Base-by-base conservation (phyloP, 1,140 invertebrate species). In the Pinna nobilis region DNA sequence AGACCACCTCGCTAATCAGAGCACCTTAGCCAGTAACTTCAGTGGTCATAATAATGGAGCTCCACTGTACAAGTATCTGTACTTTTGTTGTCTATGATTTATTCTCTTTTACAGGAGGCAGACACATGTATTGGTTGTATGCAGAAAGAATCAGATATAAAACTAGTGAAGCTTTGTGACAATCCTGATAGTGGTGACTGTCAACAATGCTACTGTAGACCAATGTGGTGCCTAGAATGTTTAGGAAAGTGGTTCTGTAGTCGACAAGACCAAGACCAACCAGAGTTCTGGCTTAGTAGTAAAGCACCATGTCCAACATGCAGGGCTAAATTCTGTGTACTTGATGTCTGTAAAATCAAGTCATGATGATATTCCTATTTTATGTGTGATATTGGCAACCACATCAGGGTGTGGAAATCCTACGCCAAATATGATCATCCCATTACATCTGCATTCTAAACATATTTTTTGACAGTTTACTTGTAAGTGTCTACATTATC, bases 281-380 rank as follows among this genome's bases (percentile, higher is more conserved):
- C 94, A 30, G 92, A 94, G 80, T 91, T 91, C 0, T 98, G 96
- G 96, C 89, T 97, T 44, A 91, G 92, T 30, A 93, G 94, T n/a
- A 95, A 94, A 86, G 95, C 95, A 86, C 94, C 94, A 1, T 97
- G 96, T 88, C 96, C 96, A 18, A 94, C 96, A 69, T 98, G 96
- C 83, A 90, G 96, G 79, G 93, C 94, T 39, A 91, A 89, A 60
- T 98, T 97, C 90, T 97, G 96, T 90, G 87, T 97, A 47, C 90
- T 95, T 33, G 96, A 98, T 91, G 95, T 97, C 1, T 87, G 86
- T 71, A 76, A 74, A 37, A 84, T 88, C 67, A 57, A 77, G 23
- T 57, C 44, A 32, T 74, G 63, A 74, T 64, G 35, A 39, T 23
- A n/a, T n/a, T n/a, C n/a, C n/a, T n/a, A n/a, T n/a, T n/a, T n/a